Evolutionary conservation across 2,797 vertebrate genomes (phyloP), one percentile per base, ranked within the genome.

Genomic region (Adrianichthys oophorus): DNA sequence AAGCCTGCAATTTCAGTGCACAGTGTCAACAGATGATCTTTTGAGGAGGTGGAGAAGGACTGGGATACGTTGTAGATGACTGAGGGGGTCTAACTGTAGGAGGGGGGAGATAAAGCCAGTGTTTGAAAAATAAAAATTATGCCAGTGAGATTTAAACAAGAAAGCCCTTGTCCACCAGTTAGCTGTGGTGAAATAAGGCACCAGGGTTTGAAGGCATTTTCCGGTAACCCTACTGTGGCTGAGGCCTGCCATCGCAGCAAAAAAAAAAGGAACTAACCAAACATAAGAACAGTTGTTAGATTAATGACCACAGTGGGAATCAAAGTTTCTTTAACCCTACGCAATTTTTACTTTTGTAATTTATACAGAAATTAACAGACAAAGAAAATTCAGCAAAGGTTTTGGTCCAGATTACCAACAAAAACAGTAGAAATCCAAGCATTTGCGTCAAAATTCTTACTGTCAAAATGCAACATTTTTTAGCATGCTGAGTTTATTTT

Each of bases 81-180:
- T 24, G 18, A 17, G 54, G 50, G 69, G 66, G 49, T 75, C 72
- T 50, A 62, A 78, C 63, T 79, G 71, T 80, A 86, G 83, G 78
- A 84, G 79, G 65, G 70, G 56, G 56, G 57, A 46, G 68, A 71
- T 80, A 48, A 80, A 81, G 81, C 48, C 29, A 72, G 51, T 63
- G 47, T 68, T 42, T 57, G 61, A 40, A 65, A 66, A 24, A 65
- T n/a, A 49, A 24, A 48, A 37, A 37, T 24, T n/a, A 54, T 48
- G 48, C 37, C 49, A 32, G 50, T 15, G 41, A 62, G 65, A 72
- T 63, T 77, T 64, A 54, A 86, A 86, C 89, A 90, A 87, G 90
- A 91, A 79, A 72, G 63, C 58, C 78, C 89, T 81, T 70, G 80
- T 68, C 65, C 46, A 56, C 48, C 14, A 21, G 58, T 57, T 3